Base-by-base conservation (phyloP, 2,113 vertebrate species). In the Hyla sarda region DNA sequence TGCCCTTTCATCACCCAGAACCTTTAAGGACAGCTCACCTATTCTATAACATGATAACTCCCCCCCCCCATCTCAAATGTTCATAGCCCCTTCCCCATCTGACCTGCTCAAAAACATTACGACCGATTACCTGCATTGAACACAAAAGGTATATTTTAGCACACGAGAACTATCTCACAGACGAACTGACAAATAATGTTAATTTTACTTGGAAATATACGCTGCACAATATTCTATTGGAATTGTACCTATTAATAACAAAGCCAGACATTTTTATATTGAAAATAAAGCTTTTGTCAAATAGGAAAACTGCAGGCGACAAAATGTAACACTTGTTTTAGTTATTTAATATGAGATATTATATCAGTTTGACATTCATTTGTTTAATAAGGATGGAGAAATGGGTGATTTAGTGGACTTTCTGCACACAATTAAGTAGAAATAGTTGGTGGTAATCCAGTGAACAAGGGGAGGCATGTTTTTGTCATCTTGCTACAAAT, bases 301-400 rank as follows among this genome's bases (percentile, higher is more conserved):
- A 91, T 88, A 89, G 90, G 91, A 92, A 93, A 92, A 93, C 89
- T 90, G 90, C 89, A 91, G 92, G 91, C 90, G 91, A 89, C 91
- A 92, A 93, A 92, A 93, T 94, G 91, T 92, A 93, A 91, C 91
- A 92, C 92, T 92, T 89, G 91, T 90, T 89, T 92, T 92, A 92
- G 92, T 93, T 94, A 93, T 93, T 94, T 94, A 93, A 91, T 92
- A 92, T 90, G 91, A 93, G 94, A 91, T 89, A 88, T 91, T 89
- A 85, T 88, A 91, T 91, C 88, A 84, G 87, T 91, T 91, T 95
- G 95, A 95, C 92, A 90, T 93, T 94, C 94, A 95, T 94, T 94
- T 92, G 91, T 94, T 92, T 93, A 93, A 95, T 92, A 89, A 90
- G 91, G 91, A 91, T 87, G 52, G 89, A 92, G 93, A 92, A 91